These are phyloP conservation scores for Triplophysa yarkandensis DNA, from an alignment of 2,797 vertebrate species.

Conservation along the genomic window DNA sequence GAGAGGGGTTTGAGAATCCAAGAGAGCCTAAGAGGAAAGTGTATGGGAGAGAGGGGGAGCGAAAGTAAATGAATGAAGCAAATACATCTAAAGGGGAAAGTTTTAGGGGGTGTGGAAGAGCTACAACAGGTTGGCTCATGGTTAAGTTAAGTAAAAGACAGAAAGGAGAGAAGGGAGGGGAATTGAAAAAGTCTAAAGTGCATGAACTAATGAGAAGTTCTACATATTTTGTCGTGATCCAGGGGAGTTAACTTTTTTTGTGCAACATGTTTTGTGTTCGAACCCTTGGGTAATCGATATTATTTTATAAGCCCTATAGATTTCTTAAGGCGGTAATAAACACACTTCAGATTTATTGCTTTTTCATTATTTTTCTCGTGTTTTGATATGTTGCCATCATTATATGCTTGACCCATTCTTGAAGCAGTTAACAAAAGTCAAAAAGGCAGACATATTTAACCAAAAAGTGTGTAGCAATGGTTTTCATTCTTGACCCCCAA, in stretches of 20 bases:
- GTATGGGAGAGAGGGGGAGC: slow-evolving; percentile 48
- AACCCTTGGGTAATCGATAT: background rate
- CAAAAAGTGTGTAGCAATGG: background rate
- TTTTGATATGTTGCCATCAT: slow-evolving; percentile 11
- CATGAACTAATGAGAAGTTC: slow-evolving; percentile 15
- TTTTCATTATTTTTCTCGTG: background rate
- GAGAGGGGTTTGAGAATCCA: slow-evolving; percentile 30
- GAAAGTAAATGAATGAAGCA: slow-evolving; percentile 64
- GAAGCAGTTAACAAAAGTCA: background rate
- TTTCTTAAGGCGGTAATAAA: background rate
- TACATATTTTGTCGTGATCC: background rate
- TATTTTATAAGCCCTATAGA: background rate
- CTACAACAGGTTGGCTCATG: slow-evolving; percentile 70
- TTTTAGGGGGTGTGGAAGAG: slow-evolving; percentile 62
- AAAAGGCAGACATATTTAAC: background rate
- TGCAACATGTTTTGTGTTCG: background rate
- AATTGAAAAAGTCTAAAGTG: slow-evolving; percentile 32
- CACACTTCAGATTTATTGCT: background rate
- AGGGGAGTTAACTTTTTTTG: background rate
- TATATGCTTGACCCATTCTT: no score
- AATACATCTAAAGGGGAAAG: slow-evolving; percentile 61
- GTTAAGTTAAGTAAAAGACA: slow-evolving; percentile 32
- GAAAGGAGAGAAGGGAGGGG: slow-evolving; percentile 10
- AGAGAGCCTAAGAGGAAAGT: slow-evolving; percentile 11
- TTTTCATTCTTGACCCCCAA: background rate